These are phyloP conservation scores for Morone saxatilis DNA, from an alignment of 2,113 vertebrate species.

Conservation along the genomic window DNA sequence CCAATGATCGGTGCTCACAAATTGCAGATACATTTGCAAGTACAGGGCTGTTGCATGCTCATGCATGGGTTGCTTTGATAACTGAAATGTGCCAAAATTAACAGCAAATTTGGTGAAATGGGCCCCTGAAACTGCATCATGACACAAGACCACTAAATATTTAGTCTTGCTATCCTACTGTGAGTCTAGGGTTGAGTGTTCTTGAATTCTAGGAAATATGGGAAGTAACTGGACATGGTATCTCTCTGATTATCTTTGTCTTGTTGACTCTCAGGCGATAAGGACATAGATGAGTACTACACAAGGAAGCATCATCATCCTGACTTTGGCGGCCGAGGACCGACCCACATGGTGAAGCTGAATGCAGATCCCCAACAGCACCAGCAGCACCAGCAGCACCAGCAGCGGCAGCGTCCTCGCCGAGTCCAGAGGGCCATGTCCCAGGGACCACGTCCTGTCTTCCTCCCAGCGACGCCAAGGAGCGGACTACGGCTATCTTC, in stretches of 20 bases:
- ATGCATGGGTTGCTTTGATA: neutral
- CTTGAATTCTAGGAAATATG: neutral
- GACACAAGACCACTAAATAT: no score
- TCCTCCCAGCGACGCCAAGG: conserved; percentile 84
- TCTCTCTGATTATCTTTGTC: neutral
- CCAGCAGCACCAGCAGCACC: conserved; percentile 77
- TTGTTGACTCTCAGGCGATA: conserved; percentile 86
- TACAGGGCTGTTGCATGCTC: neutral
- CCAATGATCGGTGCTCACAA: neutral
- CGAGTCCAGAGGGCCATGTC: conserved; percentile 96
- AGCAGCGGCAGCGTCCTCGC: conserved; percentile 89
- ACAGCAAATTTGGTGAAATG: neutral
- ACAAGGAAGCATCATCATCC: conserved; percentile 91
- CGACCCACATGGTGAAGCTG: conserved; percentile 93
- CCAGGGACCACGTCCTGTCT: conserved; percentile 95
- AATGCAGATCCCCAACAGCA: conserved; percentile 85
- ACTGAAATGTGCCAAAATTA: neutral
- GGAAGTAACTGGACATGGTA: neutral
- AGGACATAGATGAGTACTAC: conserved; percentile 95
- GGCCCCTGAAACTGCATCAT: neutral
- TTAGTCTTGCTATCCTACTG: no score
- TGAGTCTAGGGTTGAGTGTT: neutral
- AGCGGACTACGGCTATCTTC: conserved; percentile 90
- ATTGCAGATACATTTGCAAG: neutral
- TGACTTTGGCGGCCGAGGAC: conserved; percentile 86